These are phyloP conservation scores for Lagopus leucura DNA, from an alignment of 2,113 vertebrate genomes.

Conservation along the genomic window DNA sequence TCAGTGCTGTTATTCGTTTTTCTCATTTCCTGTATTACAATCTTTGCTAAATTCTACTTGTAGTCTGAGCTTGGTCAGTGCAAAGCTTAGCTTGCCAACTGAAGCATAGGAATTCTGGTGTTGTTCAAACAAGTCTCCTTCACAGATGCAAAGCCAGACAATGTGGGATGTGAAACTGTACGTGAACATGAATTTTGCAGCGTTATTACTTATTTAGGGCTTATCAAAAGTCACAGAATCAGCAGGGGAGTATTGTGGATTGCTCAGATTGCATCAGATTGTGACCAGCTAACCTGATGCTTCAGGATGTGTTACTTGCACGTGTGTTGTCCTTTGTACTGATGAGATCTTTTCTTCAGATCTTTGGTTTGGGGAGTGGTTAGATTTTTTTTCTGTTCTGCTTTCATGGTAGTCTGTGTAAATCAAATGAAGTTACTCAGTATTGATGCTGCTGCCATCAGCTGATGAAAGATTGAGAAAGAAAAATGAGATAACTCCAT, in stretches of 20 bases:
- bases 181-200: not conserved
- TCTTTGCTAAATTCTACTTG: not conserved
- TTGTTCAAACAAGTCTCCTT: not conserved
- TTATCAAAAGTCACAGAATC: not conserved
- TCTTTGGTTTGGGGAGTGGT: not conserved
- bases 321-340: not conserved
- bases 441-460: not conserved
- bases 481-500: not conserved
- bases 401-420: not conserved
- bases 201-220: not conserved
- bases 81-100: not conserved
- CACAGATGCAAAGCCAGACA: not conserved
- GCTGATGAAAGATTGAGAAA: not conserved
- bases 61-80: not conserved
- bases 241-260: not conserved
- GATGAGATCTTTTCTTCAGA: not conserved
- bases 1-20: not conserved
- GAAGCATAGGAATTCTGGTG: not conserved
- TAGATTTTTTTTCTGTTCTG: not conserved
- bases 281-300: not conserved
- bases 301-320: not conserved
- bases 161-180: not conserved
- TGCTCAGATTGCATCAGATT: too few relatives aligned
- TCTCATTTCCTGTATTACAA: fast-evolving
- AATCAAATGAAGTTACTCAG: not conserved